Percentiles rank a stretch among this genome's conserved stretches.
Conservation (phyloP, 2,113 vertebrate genomes). For the Semicossyphus pulcher region DNA sequence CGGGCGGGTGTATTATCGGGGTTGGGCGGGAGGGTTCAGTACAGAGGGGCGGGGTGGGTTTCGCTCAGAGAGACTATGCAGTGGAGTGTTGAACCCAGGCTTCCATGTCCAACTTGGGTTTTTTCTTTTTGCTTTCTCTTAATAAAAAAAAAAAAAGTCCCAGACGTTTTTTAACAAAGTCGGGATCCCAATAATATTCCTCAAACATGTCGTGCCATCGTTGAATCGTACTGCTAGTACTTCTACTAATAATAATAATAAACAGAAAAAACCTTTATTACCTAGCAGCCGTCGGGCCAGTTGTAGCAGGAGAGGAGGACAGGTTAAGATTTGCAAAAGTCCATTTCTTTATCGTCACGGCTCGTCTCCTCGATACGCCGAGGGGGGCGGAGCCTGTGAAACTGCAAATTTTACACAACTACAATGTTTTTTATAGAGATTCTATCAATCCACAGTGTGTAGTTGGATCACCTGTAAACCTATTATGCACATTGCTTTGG, state of each 20-base stretch:
- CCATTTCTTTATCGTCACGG: slow-evolving; percentile 69
- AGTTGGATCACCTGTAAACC: slow-evolving; percentile 81
- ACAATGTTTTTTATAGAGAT: slow-evolving; percentile 78
- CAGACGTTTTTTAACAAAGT: slow-evolving; percentile 41
- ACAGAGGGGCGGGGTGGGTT: slow-evolving; percentile 36
- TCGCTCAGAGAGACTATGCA: slow-evolving; percentile 85
- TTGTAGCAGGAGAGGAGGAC: slow-evolving; percentile 83
- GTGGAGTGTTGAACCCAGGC: slow-evolving; percentile 82
- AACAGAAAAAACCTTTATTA: slow-evolving; percentile 66
- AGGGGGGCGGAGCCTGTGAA: slow-evolving; percentile 64
- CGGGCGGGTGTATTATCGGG: slow-evolving; percentile 19
- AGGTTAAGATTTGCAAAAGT: slow-evolving; percentile 75
- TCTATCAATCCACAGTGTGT: slow-evolving; percentile 78
- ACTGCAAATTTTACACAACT: slow-evolving; percentile 79
- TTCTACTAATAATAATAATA: slow-evolving; percentile 42
- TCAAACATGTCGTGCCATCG: slow-evolving; percentile 84
- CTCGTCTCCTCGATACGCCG: slow-evolving; percentile 58
- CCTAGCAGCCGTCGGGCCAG: slow-evolving; percentile 79
- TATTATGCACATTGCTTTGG: slow-evolving; percentile 86
- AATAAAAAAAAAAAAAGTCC: slow-evolving; percentile 53
- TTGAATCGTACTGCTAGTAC: slow-evolving; percentile 74
- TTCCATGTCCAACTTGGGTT: slow-evolving; percentile 80
- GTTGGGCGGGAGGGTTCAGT: slow-evolving; percentile 34
- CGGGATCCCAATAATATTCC: slow-evolving; percentile 77
- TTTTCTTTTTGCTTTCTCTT: slow-evolving; percentile 64